Evolutionary conservation across 2,797 vertebrate species (phyloP).

Genomic region (Sebastolobus alascanus): DNA sequence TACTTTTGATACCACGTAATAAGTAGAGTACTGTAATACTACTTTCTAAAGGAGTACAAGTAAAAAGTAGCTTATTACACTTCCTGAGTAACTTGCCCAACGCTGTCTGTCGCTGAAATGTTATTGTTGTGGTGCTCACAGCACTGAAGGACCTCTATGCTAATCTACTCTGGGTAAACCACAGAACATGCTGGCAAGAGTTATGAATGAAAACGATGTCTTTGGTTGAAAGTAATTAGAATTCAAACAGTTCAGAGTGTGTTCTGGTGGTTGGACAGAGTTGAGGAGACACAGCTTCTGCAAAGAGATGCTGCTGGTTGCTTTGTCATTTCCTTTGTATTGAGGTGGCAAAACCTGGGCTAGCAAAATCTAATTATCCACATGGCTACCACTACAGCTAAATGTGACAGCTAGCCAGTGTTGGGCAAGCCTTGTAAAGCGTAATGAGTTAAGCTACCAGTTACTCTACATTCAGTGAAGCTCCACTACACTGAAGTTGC

Average conservation of each 20-base stretch:
- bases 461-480: no score
- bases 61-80: not conserved
- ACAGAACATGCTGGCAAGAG: not conserved
- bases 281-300: conserved; percentile 1
- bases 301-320: not conserved
- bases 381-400: not conserved
- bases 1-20: not conserved
- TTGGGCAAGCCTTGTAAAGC: no score
- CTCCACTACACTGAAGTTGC: no score
- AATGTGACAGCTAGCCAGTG: not conserved
- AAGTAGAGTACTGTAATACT: not conserved
- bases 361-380: not conserved
- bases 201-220: conserved; percentile 4
- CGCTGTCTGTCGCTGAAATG: not conserved
- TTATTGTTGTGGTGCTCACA: not conserved
- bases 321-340: not conserved
- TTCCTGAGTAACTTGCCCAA: not conserved
- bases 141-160: not conserved
- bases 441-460: no score
- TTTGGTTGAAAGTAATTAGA: conserved; percentile 2
- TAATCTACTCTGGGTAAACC: not conserved
- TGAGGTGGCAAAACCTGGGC: not conserved
- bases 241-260: conserved; percentile 1
- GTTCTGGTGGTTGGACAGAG: not conserved
- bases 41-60: not conserved